phyloP scores from a whole-genome alignment of 2,797 vertebrate genomes.

The Diplodus sargus region DNA sequence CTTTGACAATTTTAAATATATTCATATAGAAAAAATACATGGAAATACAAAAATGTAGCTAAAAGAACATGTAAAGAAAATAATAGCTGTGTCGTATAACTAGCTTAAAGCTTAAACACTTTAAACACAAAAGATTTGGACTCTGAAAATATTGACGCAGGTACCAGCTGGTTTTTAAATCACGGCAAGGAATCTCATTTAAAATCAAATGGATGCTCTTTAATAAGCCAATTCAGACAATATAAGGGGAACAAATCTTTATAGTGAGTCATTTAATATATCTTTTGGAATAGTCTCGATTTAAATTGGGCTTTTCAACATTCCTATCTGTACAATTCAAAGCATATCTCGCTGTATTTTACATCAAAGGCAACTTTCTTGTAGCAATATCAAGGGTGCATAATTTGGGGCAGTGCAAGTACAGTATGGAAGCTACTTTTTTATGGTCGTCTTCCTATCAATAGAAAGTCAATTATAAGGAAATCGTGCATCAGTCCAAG shows the following conservation, averaged over 20 bases:
- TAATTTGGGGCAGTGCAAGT: conserved; percentile 77
- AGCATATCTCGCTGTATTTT: conserved; percentile 78
- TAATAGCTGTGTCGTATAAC: conserved; percentile 74
- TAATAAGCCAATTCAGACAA: conserved; percentile 43
- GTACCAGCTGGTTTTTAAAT: conserved; percentile 53
- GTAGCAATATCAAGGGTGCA: conserved; percentile 67
- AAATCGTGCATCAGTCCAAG: conserved; percentile 39
- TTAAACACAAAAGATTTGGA: conserved; percentile 66
- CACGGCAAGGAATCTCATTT: conserved; percentile 23
- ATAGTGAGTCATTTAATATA: conserved; percentile 32
- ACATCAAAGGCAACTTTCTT: conserved; percentile 83
- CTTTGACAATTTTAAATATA: conserved; percentile 85
- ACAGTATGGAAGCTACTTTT: conserved; percentile 43
- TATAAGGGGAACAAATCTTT: conserved; percentile 19
- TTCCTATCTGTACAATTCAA: conserved; percentile 76
- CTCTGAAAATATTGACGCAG: conserved; percentile 55
- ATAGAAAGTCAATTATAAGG: conserved; percentile 42
- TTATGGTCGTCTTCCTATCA: conserved; percentile 22
- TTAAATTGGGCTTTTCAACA: conserved; percentile 62
- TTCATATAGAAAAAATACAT: conserved; percentile 86
- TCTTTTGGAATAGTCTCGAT: conserved; percentile 45
- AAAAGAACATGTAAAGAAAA: conserved; percentile 80
- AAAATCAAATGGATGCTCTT: conserved; percentile 30
- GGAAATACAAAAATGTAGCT: conserved; percentile 84
- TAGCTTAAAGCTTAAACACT: conserved; percentile 84